Conservation (phyloP, 2,113 vertebrate genomes). For the Trinectes maculatus region DNA sequence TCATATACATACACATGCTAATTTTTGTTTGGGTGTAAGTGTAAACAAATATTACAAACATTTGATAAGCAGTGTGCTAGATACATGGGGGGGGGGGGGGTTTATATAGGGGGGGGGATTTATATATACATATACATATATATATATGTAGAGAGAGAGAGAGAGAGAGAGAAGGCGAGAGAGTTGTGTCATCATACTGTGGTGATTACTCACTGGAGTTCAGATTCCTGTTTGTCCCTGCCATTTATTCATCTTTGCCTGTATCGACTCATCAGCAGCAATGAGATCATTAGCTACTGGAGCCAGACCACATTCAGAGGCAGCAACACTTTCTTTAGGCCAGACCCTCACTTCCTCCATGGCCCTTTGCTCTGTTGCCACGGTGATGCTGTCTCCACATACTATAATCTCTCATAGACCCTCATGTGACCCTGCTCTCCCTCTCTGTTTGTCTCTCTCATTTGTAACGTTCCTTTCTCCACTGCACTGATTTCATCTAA, state of each 20-base stretch:
- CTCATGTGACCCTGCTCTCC: constrained; percentile 61
- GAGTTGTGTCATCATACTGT: neutral
- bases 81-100: no score
- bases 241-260: constrained; percentile 45
- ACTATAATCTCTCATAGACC: constrained; percentile 66
- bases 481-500: constrained; percentile 17
- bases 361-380: constrained; percentile 74
- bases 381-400: constrained; percentile 65
- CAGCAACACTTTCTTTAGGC: constrained; percentile 66
- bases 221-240: constrained; percentile 25
- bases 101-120: no score
- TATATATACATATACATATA: no score
- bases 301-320: constrained; percentile 61
- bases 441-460: constrained; percentile 25
- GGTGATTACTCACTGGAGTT: constrained; percentile 28
- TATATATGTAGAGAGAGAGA: no score
- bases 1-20: neutral
- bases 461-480: constrained; percentile 17
- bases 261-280: constrained; percentile 66
- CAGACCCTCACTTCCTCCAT: constrained; percentile 55
- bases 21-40: neutral
- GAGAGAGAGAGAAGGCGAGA: no score
- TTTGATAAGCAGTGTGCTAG: no score
- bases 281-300: constrained; percentile 67
- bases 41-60: no score